phyloP scores from a whole-genome alignment of 2,888 invertebrate genomes.

The Anoncus sp. region DNA sequence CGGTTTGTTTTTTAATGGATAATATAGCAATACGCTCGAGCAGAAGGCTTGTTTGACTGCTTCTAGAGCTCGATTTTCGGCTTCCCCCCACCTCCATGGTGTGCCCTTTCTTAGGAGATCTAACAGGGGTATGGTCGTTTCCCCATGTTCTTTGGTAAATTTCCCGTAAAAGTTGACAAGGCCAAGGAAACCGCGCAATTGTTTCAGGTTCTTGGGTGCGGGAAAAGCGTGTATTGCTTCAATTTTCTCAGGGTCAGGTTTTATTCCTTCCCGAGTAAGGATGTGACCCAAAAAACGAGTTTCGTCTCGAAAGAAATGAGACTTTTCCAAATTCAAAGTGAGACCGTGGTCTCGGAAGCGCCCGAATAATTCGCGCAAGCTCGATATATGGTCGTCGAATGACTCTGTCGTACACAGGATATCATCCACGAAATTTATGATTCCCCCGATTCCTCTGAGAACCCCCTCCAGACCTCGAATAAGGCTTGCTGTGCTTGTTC shows the following conservation, averaged over 20 bases:
- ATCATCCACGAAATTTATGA: too few relatives aligned
- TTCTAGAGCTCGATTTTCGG: background rate
- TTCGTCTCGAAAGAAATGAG: constrained; percentile 1
- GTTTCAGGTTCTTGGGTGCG: background rate
- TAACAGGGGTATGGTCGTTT: background rate
- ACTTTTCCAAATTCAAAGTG: constrained; percentile 16
- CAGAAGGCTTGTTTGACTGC: too few relatives aligned
- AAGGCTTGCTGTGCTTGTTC: too few relatives aligned
- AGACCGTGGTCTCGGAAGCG: constrained; percentile 11
- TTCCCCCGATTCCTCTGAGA: background rate
- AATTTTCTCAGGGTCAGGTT: constrained; percentile 16
- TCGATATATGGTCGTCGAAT: constrained; percentile 3
- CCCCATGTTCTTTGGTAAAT: constrained; percentile 10
- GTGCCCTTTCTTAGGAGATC: too few relatives aligned
- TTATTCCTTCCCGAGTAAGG: constrained; percentile 6
- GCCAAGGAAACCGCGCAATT: constrained; percentile 20
- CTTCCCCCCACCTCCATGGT: background rate
- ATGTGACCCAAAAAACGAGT: constrained; percentile 11
- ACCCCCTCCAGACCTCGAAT: background rate
- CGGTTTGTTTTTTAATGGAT: too few relatives aligned
- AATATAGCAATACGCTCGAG: too few relatives aligned
- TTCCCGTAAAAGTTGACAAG: too few relatives aligned
- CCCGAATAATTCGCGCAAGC: background rate
- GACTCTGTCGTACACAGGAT: constrained; percentile 1
- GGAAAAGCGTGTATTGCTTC: constrained; percentile 3